Conservation (phyloP, 2,113 vertebrate genomes). For the Pan troglodytes region DNA sequence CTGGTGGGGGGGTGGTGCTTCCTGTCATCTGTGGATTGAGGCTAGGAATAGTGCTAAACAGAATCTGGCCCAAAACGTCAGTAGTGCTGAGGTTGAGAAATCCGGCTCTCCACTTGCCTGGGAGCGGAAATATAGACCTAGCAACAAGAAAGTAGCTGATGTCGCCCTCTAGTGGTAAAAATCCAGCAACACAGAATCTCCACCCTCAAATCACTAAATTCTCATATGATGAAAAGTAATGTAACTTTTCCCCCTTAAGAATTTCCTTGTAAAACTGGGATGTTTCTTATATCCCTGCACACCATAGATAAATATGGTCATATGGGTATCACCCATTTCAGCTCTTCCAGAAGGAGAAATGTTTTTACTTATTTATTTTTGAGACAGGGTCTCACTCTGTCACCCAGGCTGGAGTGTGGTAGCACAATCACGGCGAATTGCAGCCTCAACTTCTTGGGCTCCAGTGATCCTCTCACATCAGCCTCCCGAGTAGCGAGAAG, state of each 20-base stretch:
- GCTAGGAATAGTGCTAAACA: neutral
- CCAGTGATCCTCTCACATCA: no score
- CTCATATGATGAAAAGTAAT: neutral
- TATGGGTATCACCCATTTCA: neutral
- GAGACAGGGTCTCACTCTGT: no score
- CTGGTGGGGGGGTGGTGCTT: neutral
- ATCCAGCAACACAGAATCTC: neutral
- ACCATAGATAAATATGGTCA: neutral
- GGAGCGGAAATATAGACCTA: fast-evolving
- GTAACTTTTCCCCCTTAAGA: neutral
- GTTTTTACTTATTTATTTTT: no score
- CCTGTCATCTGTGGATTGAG: neutral
- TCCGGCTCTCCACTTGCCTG: neutral
- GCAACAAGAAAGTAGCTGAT: neutral
- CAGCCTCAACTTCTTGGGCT: no score
- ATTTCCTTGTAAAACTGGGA: neutral
- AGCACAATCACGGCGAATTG: no score
- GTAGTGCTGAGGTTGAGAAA: neutral
- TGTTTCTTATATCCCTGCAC: neutral
- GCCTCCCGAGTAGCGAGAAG: no score
- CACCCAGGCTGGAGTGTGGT: no score
- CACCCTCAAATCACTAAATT: neutral
- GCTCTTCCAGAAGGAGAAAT: neutral
- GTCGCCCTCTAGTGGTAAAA: slow-evolving; percentile 53
- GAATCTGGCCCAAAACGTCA: neutral